phyloP scores from a whole-genome alignment of 2,797 vertebrate species.

The Spheniscus humboldti region DNA sequence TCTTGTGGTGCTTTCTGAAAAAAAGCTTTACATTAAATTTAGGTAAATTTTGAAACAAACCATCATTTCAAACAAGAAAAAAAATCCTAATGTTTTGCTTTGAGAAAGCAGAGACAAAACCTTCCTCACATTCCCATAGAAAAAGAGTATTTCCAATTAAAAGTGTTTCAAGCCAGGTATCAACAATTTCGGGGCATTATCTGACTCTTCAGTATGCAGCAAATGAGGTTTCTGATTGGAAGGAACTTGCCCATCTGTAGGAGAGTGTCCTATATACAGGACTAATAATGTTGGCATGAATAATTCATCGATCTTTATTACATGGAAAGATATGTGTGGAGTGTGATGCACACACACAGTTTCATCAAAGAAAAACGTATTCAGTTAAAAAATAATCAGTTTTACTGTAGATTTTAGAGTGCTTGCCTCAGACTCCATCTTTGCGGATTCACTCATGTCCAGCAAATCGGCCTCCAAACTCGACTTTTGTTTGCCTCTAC shows the following conservation, averaged over 20 bases:
- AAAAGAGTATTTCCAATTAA: slow-evolving; percentile 2
- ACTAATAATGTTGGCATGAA: slow-evolving; percentile 41
- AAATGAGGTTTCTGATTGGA: slow-evolving; percentile 47
- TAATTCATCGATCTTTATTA: slow-evolving; percentile 43
- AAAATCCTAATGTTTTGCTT: neutral
- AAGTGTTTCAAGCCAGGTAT: slow-evolving; percentile 18
- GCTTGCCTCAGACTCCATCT: neutral
- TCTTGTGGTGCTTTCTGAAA: neutral
- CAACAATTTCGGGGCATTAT: slow-evolving; percentile 22
- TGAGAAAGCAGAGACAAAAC: neutral
- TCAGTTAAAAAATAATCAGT: neutral
- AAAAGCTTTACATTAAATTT: neutral
- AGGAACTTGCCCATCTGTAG: slow-evolving; percentile 33
- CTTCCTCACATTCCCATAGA: neutral
- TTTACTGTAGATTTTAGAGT: neutral
- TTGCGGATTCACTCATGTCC: neutral
- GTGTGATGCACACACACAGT: neutral
- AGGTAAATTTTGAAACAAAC: slow-evolving; percentile 10
- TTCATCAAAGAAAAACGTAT: slow-evolving; percentile 10
- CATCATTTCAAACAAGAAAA: neutral
- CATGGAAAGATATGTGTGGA: neutral
- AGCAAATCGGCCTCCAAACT: neutral
- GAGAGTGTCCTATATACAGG: slow-evolving; percentile 50
- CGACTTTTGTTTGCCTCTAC: slow-evolving; percentile 21
- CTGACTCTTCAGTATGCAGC: slow-evolving; percentile 18